Conservation (phyloP, 35 echinoderm and acorn worm species). For the Eucidaris tribuloides region DNA sequence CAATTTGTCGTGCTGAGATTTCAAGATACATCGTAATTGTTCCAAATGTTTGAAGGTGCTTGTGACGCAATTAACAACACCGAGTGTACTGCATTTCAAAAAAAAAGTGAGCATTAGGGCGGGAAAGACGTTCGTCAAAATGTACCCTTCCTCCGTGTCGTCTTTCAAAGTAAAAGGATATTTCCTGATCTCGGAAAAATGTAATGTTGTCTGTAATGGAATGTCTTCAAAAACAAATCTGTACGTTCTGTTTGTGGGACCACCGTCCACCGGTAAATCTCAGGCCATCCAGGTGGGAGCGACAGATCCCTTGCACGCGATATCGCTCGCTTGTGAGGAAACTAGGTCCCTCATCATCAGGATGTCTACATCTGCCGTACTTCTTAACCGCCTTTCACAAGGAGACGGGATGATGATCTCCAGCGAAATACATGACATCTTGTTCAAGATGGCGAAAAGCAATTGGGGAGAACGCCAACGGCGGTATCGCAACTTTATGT, state of each 20-base stretch:
- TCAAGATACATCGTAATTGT: no score
- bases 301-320: neutral
- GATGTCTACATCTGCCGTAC: neutral
- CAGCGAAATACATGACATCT: neutral
- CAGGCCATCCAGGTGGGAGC: neutral
- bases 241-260: neutral
- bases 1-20: no score
- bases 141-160: no score
- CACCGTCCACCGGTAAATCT: neutral
- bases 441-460: neutral
- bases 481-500: slow-evolving; percentile 1
- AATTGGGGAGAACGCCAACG: neutral
- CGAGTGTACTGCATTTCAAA: no score
- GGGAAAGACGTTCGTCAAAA: no score
- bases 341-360: neutral
- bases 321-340: neutral
- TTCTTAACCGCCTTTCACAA: neutral
- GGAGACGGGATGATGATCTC: neutral
- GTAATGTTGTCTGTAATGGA: neutral
- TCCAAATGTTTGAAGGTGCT: no score
- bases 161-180: no score
- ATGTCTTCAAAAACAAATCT: neutral
- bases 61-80: no score
- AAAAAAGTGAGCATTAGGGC: no score
- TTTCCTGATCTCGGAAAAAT: no score